Evolutionary conservation across 35 echinoderm and acorn worm species (phyloP).

Genomic region (Ophioderma brevispina): DNA sequence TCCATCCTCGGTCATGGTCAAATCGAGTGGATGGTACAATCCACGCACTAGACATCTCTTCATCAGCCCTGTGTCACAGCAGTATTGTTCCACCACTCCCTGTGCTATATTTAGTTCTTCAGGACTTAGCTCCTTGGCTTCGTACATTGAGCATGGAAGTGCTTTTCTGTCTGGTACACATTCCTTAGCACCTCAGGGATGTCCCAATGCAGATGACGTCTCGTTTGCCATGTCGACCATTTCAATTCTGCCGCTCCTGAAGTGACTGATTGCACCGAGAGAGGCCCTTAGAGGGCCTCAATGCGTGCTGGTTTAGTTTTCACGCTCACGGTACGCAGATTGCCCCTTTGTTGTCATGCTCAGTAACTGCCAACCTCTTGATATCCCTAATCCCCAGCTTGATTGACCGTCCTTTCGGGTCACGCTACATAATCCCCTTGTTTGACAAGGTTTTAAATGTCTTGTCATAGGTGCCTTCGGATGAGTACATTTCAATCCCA

Average conservation of each 20-base stretch:
- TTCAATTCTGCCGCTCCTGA: background rate
- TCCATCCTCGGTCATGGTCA: background rate
- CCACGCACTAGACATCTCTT: background rate
- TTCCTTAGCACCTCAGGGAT: background rate
- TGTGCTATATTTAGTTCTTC: background rate
- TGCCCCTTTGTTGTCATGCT: background rate
- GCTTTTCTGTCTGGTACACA: background rate
- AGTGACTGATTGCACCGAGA: background rate
- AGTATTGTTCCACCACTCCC: background rate
- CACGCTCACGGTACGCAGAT: background rate
- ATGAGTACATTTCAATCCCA: background rate
- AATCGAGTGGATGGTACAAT: background rate
- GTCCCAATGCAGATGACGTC: background rate
- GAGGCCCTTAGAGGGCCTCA: background rate
- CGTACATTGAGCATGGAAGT: background rate
- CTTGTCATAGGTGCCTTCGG: background rate
- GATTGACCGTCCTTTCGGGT: too few species aligned
- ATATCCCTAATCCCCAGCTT: background rate
- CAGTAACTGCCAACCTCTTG: background rate
- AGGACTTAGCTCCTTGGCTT: background rate
- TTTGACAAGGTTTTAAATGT: background rate
- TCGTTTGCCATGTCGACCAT: background rate
- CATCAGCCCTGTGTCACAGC: background rate
- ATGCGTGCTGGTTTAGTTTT: background rate
- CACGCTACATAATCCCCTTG: background rate